Evolutionary conservation across 1,140 invertebrate species (phyloP).

Genomic region (Planococcus citri): DNA sequence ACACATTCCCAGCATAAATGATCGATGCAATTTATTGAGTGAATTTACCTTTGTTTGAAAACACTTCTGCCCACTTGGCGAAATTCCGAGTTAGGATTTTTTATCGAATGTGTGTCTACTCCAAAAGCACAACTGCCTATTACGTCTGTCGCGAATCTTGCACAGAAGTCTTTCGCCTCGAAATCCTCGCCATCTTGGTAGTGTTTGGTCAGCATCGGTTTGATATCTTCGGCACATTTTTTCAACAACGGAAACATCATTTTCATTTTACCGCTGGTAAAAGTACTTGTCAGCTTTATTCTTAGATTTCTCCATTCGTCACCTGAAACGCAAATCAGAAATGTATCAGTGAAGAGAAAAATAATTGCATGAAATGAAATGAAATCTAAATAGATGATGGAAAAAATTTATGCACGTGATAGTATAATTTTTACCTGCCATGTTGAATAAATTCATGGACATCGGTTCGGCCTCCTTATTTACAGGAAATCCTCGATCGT

Average conservation of each 20-base stretch:
- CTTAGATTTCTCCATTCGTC: slow-evolving; percentile 34
- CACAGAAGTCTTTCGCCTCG: not conserved
- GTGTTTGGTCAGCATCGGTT: not conserved
- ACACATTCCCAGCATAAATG: too few relatives aligned
- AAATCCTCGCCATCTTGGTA: slow-evolving; percentile 24
- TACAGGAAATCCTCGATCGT: slow-evolving; percentile 32
- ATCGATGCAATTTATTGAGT: too few relatives aligned
- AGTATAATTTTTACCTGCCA: not conserved
- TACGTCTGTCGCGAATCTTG: slow-evolving; percentile 26
- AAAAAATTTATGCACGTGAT: too few relatives aligned
- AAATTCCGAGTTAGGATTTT: slow-evolving; percentile 42
- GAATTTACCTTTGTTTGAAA: slow-evolving; percentile 23
- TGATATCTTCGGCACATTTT: slow-evolving; percentile 29
- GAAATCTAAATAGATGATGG: too few relatives aligned
- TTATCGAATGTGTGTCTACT: slow-evolving; percentile 31
- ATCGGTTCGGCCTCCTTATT: not conserved
- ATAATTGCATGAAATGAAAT: too few relatives aligned
- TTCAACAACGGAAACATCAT: slow-evolving; percentile 39
- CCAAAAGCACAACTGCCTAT: slow-evolving; percentile 29
- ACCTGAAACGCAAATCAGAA: slow-evolving; percentile 14
- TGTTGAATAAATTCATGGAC: not conserved
- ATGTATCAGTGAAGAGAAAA: too few relatives aligned
- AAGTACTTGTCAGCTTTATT: slow-evolving; percentile 34
- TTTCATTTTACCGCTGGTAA: slow-evolving; percentile 38
- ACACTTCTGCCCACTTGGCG: slow-evolving; percentile 28